phyloP scores from a whole-genome alignment of 2,113 vertebrate species.

The Centropristis striata region DNA sequence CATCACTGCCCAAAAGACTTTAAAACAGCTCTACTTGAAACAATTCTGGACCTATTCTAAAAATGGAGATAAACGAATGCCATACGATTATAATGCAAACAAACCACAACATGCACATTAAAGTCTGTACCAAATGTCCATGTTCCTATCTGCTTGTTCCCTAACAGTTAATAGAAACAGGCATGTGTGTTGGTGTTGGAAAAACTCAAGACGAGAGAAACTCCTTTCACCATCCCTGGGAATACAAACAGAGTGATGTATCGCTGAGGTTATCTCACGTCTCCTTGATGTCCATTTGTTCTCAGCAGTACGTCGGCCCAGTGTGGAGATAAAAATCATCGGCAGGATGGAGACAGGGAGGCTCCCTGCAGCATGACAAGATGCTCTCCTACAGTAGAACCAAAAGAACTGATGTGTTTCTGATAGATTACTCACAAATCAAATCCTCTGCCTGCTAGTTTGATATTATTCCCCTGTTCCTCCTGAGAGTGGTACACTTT shows the following conservation, averaged over 20 bases:
- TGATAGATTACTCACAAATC: conserved; percentile 30
- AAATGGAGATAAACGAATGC: background rate
- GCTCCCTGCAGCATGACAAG: conserved; percentile 21
- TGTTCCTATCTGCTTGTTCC: no score
- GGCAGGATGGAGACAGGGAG: conserved; percentile 16
- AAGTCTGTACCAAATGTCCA: background rate
- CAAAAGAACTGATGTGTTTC: conserved; percentile 22
- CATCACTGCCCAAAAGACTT: no score
- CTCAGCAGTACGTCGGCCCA: conserved; percentile 4
- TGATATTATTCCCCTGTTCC: background rate
- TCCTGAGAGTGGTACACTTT: conserved; percentile 2
- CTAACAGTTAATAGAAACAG: background rate
- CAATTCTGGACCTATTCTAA: background rate
- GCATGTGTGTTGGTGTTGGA: background rate
- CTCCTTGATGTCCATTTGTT: conserved; percentile 36
- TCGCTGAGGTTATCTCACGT: conserved; percentile 9
- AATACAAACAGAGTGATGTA: conserved; percentile 21
- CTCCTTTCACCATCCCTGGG: background rate
- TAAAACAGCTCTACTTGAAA: background rate
- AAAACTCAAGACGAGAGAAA: background rate
- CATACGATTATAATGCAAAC: background rate
- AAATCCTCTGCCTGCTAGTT: conserved; percentile 1
- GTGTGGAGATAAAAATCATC: conserved; percentile 35
- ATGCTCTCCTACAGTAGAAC: conserved; percentile 18
- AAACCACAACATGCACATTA: background rate